phyloP scores from a whole-genome alignment of 2,113 vertebrate genomes.

The Baryphthengus martii region DNA sequence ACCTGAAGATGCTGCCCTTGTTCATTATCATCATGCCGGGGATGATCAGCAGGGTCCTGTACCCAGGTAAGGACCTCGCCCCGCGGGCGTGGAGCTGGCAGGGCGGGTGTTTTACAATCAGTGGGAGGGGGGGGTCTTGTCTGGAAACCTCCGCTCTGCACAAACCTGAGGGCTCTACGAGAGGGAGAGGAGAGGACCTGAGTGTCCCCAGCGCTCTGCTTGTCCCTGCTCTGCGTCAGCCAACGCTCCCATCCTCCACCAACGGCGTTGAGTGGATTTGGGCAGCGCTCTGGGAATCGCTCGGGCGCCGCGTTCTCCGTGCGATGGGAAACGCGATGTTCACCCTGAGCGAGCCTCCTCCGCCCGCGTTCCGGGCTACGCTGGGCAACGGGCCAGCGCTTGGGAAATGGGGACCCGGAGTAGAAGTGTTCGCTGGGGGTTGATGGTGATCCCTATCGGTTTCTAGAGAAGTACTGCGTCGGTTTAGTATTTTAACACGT shows the following conservation, averaged over 20 bases:
- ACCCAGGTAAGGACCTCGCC: slow-evolving; percentile 78
- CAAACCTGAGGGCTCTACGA: neutral
- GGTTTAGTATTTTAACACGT: neutral
- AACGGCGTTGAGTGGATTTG: rapidly evolving
- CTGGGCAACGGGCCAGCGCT: neutral
- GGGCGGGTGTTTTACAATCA: neutral
- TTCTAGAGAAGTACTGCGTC: neutral
- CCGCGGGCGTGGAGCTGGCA: rapidly evolving
- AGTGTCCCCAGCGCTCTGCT: neutral
- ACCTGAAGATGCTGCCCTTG: slow-evolving; percentile 91
- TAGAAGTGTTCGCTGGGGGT: too few species aligned
- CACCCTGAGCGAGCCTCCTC: neutral
- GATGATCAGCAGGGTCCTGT: slow-evolving; percentile 92
- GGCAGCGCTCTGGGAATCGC: neutral
- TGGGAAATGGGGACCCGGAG: neutral
- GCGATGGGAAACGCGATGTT: neutral
- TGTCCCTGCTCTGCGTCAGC: too few species aligned
- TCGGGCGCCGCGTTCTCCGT: neutral
- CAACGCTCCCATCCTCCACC: neutral
- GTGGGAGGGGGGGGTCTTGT: too few species aligned
- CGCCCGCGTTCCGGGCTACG: rapidly evolving
- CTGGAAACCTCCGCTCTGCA: neutral
- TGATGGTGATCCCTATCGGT: neutral
- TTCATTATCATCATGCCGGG: slow-evolving; percentile 88
- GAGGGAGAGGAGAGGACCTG: neutral